These are phyloP conservation scores for Spodoptera litura DNA, from an alignment of 1,140 invertebrate genomes.

Conservation along the genomic window DNA sequence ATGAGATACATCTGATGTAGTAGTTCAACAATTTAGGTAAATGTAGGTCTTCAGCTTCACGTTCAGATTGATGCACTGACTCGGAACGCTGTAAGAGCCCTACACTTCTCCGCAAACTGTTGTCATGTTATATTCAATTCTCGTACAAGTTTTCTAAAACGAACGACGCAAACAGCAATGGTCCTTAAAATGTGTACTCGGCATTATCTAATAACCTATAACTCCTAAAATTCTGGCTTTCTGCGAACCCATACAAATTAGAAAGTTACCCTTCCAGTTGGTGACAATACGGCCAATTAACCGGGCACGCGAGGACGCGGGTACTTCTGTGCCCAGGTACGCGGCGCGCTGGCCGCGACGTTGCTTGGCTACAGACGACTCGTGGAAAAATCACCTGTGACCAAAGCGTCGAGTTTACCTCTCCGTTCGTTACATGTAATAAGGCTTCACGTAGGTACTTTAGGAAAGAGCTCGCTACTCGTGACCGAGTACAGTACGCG, in stretches of 20 bases:
- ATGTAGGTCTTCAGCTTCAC: no score
- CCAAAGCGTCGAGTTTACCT: neutral
- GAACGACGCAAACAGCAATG: no score
- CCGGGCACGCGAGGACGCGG: neutral
- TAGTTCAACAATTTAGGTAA: no score
- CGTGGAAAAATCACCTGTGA: slow-evolving; percentile 2
- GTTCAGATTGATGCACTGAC: no score
- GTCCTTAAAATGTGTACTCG: no score
- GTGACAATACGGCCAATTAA: slow-evolving; percentile 36
- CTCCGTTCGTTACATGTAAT: no score
- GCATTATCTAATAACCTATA: neutral
- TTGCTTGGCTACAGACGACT: slow-evolving; percentile 6
- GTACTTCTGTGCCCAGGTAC: neutral
- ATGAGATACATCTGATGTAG: no score
- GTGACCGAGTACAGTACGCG: neutral
- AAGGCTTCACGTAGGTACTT: neutral
- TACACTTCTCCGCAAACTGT: no score
- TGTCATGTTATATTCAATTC: no score
- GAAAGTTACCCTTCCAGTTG: slow-evolving; percentile 21
- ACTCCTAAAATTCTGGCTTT: neutral
- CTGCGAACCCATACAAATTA: slow-evolving; percentile 12
- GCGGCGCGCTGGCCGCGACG: neutral
- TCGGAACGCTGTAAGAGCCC: no score
- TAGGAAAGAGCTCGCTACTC: neutral
- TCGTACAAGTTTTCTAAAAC: no score